Percentiles rank a stretch among this genome's conserved stretches.
These are phyloP conservation scores for Gambusia yucatana DNA, from an alignment of 2,797 vertebrate genomes.

Conservation along the genomic window DNA sequence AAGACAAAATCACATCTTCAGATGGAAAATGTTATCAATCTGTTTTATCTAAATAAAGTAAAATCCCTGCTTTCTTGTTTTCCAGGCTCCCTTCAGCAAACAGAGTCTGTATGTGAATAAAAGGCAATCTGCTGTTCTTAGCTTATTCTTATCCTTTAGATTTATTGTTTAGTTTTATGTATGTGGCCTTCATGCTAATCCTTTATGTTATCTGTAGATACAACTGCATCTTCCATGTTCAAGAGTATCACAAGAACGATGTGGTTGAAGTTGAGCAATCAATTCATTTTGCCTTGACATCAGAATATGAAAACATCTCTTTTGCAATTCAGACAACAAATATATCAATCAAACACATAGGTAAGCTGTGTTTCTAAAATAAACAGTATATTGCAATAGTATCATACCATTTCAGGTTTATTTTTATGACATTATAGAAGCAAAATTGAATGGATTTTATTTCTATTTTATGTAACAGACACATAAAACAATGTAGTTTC, in stretches of 20 bases:
- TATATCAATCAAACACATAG: constrained; percentile 57
- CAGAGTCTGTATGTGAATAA: constrained; percentile 57
- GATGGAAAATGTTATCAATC: not conserved
- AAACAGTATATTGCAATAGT: not conserved
- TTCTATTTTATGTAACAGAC: not conserved
- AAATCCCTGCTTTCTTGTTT: constrained; percentile 18
- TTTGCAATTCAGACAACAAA: constrained; percentile 42
- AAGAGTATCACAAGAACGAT: constrained; percentile 28
- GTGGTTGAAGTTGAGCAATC: constrained; percentile 4
- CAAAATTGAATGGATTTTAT: not conserved
- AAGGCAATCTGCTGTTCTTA: not conserved
- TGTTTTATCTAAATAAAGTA: not conserved
- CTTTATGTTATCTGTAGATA: constrained; percentile 58
- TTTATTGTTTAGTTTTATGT: not conserved
- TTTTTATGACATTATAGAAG: not conserved
- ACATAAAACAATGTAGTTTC: not conserved
- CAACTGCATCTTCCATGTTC: constrained; percentile 71
- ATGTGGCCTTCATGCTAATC: not conserved
- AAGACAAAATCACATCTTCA: not conserved
- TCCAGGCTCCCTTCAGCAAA: constrained; percentile 29
- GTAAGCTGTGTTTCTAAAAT: constrained; percentile 32
- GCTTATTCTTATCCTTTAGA: not conserved
- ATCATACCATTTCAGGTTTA: not conserved
- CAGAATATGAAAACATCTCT: constrained; percentile 47
- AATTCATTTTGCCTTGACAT: constrained; percentile 53